A percentile compares a stretch with the other conserved stretches of the same genome.
These are phyloP conservation scores for Oxyura jamaicensis DNA, from an alignment of 2,113 vertebrate species.

Conservation along the genomic window DNA sequence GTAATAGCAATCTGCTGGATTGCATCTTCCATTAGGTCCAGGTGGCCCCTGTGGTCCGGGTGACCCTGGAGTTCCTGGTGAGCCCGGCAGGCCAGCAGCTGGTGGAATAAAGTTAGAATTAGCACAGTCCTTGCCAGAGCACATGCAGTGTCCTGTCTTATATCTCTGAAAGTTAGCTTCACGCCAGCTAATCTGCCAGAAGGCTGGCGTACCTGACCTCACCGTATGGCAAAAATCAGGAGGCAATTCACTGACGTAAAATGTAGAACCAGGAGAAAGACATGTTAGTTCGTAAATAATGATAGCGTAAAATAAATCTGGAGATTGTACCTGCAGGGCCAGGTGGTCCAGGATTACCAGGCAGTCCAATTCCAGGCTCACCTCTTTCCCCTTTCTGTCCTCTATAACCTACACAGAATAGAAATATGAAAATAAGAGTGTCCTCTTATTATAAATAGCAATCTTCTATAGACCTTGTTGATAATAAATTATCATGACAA, in stretches of 20 bases:
- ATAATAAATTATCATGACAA: background rate
- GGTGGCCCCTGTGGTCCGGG: constrained; percentile 83
- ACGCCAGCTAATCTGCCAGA: fast-evolving
- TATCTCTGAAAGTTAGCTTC: background rate
- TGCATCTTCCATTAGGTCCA: constrained; percentile 86
- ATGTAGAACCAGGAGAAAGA: background rate
- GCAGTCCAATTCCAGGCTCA: constrained; percentile 91
- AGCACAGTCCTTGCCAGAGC: background rate
- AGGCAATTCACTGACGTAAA: background rate
- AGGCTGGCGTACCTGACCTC: background rate
- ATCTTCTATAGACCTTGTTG: background rate
- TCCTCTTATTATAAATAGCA: background rate
- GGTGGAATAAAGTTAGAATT: constrained; percentile 73
- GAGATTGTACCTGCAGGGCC: constrained; percentile 87
- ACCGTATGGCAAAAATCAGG: fast-evolving
- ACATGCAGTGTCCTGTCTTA: fast-evolving
- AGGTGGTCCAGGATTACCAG: constrained; percentile 85
- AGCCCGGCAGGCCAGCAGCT: constrained; percentile 78
- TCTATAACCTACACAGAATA: constrained; percentile 87
- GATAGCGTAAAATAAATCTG: background rate
- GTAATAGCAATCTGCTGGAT: constrained; percentile 85
- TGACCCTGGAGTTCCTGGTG: constrained; percentile 75
- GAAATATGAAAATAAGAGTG: constrained; percentile 60
- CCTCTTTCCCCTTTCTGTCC: constrained; percentile 98
- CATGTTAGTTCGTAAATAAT: background rate